phyloP scores from a whole-genome alignment of 2,113 vertebrate genomes.

The Bambusicola thoracicus region DNA sequence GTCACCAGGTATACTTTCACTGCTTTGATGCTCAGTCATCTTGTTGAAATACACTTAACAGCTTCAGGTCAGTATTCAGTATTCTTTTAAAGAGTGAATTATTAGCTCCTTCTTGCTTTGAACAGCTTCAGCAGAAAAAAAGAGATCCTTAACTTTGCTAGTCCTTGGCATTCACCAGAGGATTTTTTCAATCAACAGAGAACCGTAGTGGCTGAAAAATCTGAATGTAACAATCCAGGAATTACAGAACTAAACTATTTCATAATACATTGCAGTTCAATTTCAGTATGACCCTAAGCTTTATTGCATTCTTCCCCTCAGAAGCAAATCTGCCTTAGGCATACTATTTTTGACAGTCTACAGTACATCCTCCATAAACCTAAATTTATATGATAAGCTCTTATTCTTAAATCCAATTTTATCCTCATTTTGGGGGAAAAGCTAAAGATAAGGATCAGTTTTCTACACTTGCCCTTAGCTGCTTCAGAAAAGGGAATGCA shows the following conservation, averaged over 20 bases:
- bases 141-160: neutral
- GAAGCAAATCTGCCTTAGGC: constrained; percentile 54
- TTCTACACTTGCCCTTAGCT: constrained; percentile 14
- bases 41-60: neutral
- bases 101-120: neutral
- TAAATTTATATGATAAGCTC: constrained; percentile 50
- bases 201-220: neutral
- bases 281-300: constrained; percentile 38
- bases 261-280: constrained; percentile 11
- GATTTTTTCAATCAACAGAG: constrained; percentile 9
- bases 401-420: constrained; percentile 62
- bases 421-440: constrained; percentile 34
- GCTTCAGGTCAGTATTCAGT: neutral
- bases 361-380: constrained; percentile 56
- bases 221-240: neutral
- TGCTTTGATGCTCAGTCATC: neutral
- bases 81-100: neutral
- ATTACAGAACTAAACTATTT: constrained; percentile 29
- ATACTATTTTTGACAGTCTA: constrained; percentile 51
- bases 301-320: constrained; percentile 59
- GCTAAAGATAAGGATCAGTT: constrained; percentile 49
- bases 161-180: neutral
- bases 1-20: neutral
- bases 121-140: neutral
- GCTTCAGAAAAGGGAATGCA: constrained; percentile 57